A percentile compares a stretch with the other conserved stretches of the same genome.
phyloP scores from a whole-genome alignment of 2,797 vertebrate species.

The Poecile montanus region DNA sequence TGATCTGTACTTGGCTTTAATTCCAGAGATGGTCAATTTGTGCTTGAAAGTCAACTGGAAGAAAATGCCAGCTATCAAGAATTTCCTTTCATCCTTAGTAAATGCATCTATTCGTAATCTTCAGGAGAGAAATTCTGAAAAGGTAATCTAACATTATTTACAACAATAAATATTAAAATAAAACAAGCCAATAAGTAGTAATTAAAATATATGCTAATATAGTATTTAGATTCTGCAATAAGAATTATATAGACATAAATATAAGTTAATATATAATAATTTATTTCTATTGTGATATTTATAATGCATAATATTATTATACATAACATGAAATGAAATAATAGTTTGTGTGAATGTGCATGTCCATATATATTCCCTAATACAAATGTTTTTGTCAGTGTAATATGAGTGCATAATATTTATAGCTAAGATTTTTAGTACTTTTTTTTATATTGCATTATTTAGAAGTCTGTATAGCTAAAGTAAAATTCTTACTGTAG shows the following conservation, averaged over 20 bases:
- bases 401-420: not conserved
- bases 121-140: conserved; percentile 45
- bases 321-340: not conserved
- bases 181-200: not conserved
- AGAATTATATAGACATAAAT: not conserved
- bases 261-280: not conserved
- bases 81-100: conserved; percentile 79
- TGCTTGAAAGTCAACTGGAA: conserved; percentile 63
- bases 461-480: not conserved
- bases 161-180: not conserved
- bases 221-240: not conserved
- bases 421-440: not conserved
- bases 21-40: conserved; percentile 78
- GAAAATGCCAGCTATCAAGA: conserved; percentile 64
- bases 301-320: not conserved
- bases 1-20: conserved; percentile 84
- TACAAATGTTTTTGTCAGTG: not conserved
- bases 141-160: conserved; percentile 58
- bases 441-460: not conserved
- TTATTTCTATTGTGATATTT: not conserved
- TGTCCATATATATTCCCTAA: not conserved
- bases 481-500: not conserved
- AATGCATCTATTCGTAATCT: conserved; percentile 77
- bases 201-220: not conserved
- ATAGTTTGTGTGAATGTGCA: not conserved